Conservation (phyloP, 2,888 invertebrate species). For the Drosophila paramelanica region DNA sequence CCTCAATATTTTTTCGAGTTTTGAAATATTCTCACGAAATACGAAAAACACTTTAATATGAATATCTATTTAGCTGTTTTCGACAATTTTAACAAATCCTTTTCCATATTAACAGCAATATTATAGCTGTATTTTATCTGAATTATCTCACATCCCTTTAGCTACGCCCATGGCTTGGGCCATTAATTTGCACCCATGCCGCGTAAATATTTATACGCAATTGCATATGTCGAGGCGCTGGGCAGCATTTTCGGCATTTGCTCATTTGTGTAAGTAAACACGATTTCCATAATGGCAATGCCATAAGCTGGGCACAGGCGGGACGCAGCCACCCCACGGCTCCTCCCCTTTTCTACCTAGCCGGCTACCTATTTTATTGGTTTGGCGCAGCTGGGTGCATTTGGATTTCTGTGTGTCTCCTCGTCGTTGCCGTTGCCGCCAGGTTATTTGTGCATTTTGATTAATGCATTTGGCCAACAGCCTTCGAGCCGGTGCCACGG, state of each 20-base stretch:
- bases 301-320: constrained; percentile 25
- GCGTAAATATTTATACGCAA: constrained; percentile 77
- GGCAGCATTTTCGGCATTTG: constrained; percentile 59
- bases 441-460: constrained; percentile 76
- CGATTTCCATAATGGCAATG: constrained; percentile 71
- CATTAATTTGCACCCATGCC: constrained; percentile 67
- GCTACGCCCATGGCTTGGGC: constrained; percentile 25
- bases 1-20: no score
- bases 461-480: constrained; percentile 64
- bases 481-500: constrained; percentile 22
- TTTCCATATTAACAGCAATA: not conserved
- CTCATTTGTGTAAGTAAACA: constrained; percentile 77
- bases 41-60: no score
- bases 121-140: not conserved
- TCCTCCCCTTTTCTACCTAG: not conserved
- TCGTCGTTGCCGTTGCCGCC: constrained; percentile 34
- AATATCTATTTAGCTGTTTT: no score
- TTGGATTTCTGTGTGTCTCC: constrained; percentile 30
- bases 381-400: constrained; percentile 48
- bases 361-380: not conserved
- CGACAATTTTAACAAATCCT: no score
- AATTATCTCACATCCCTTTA: not conserved
- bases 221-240: constrained; percentile 61
- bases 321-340: not conserved
- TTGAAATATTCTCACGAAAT: no score